These are phyloP conservation scores for Mya arenaria DNA, from an alignment of 1,140 invertebrate genomes.

Conservation along the genomic window DNA sequence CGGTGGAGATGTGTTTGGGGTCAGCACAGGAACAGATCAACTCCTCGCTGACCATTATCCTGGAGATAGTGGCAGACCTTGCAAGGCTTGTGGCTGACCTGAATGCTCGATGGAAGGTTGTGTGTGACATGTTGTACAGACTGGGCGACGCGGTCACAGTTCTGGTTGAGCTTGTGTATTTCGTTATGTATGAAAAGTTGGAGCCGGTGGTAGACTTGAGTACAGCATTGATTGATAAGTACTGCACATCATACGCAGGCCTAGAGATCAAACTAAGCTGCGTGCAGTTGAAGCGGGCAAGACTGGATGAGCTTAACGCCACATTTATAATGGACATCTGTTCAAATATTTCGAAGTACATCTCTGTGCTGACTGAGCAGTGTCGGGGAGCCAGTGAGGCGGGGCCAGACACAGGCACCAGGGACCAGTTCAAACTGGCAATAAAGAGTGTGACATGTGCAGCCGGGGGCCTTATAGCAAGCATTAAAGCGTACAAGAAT, in stretches of 20 bases:
- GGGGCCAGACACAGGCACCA: conserved; percentile 11
- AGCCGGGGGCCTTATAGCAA: conserved; percentile 61
- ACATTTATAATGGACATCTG: conserved; percentile 61
- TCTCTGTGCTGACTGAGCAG: conserved; percentile 60
- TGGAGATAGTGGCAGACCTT: conserved; percentile 35
- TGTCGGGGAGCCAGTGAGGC: conserved; percentile 61
- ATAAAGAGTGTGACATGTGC: conserved; percentile 63
- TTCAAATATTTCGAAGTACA: conserved; percentile 60
- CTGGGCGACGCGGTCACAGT: conserved; percentile 57
- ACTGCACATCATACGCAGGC: conserved; percentile 55
- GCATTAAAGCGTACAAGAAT: conserved; percentile 65
- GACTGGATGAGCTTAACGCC: conserved; percentile 53
- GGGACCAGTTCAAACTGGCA: conserved; percentile 68
- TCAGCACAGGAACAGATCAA: conserved; percentile 35
- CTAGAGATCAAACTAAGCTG: conserved; percentile 60
- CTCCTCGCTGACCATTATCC: conserved; percentile 43
- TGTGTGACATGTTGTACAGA: conserved; percentile 47
- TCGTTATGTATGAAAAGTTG: conserved; percentile 52
- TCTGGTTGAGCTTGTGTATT: conserved; percentile 55
- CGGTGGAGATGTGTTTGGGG: conserved; percentile 25
- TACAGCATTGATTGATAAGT: conserved; percentile 60
- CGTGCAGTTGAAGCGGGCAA: conserved; percentile 50
- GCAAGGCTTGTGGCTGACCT: conserved; percentile 39
- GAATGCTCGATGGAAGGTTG: conserved; percentile 55
- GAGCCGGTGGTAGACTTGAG: too few species aligned